Evolutionary conservation across 2,797 vertebrate genomes (phyloP), one percentile per base, ranked within the genome.

Genomic region (Leuciscus waleckii): DNA sequence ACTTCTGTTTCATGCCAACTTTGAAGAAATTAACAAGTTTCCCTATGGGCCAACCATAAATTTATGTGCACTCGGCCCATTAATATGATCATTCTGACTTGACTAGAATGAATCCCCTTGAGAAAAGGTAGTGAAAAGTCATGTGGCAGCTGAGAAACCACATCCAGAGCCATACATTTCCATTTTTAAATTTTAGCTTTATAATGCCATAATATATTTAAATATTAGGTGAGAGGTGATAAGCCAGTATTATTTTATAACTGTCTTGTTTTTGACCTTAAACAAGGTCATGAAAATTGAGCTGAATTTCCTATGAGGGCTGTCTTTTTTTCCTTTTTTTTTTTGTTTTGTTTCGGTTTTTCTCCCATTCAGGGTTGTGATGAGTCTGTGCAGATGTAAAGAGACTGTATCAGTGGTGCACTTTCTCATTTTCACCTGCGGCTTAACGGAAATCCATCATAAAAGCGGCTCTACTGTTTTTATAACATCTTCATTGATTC

Each of bases 401-500:
- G 37, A 58, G 75, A 78, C 32, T 10, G 26, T 78, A 79, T 77
- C 70, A 79, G 77, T 84, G 54, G n/a, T 75, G 13, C 43, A 74
- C 78, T 46, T 85, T 77, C 76, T 83, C 54, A 58, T 26, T 75
- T 67, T 79, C 79, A 87, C 75, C 68, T 65, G 78, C 56, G 29
- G 83, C 85, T 86, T 88, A 85, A 88, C 61, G 75, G 77, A 86
- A 87, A 86, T 87, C 76, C 79, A 77, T 87, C 85, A 85, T 89
- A 88, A 88, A 88, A 83, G 67, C 56, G 69, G 75, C 61, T 85
- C 87, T 82, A 54, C 83, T 85, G 79, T 82, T 88, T 78, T 85
- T 90, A 90, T 85, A 85, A 80, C 68, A 88, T 92, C 89, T 88
- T 92, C 92, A 94, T 93, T 90, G 93, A 94, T 94, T 91, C 37